Evolutionary conservation across 2,888 invertebrate genomes (phyloP), one percentile per base, ranked within the genome.

Genomic region (Furcula furcula): DNA sequence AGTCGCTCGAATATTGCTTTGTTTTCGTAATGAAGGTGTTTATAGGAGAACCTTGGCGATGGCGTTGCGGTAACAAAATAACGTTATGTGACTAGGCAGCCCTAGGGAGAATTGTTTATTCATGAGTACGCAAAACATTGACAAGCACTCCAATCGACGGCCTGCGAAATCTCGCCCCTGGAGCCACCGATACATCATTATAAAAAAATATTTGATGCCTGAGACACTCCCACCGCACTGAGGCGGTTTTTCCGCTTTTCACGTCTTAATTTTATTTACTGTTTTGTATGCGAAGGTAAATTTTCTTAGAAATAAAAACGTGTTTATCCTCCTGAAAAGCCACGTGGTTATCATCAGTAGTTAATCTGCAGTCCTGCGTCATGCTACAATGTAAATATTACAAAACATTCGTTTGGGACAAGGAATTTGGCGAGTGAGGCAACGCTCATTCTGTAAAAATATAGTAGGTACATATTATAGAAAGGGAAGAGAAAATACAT

Each of bases 41-140:
- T 38, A 49, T 39, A 37, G 32, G 27, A 39, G 34, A 43, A 40
- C 39, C 37, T 46, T 54, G n/a, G n/a, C n/a, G n/a, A n/a, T n/a
- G n/a, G 41, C 39, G 40, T 25, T 29, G 31, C 25, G 34, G 31
- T 41, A 50, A 51, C 49, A 48, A 55, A 65, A 59, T 53, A 56
- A 58, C 55, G 54, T 58, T 53, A 39, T 34, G 41, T 52, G n/a
- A n/a, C n/a, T n/a, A n/a, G 40, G 20, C 41, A 50, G 34, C 49
- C 42, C 46, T 38, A 34, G 61, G 36, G 52, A 49, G 44, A 56
- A 57, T 61, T 76, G 67, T 68, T 67, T 76, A 76, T 76, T 76
- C 66, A 74, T 74, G 65, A 62, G 59, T 50, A 54, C 52, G 51
- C 55, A 59, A 65, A 75, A 69, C 70, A 70, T 67, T 56, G 60